A percentile compares a stretch with the other conserved stretches of the same genome.
Evolutionary conservation across 2,797 vertebrate species (phyloP).

Genomic region (Oreochromis mossambicus): DNA sequence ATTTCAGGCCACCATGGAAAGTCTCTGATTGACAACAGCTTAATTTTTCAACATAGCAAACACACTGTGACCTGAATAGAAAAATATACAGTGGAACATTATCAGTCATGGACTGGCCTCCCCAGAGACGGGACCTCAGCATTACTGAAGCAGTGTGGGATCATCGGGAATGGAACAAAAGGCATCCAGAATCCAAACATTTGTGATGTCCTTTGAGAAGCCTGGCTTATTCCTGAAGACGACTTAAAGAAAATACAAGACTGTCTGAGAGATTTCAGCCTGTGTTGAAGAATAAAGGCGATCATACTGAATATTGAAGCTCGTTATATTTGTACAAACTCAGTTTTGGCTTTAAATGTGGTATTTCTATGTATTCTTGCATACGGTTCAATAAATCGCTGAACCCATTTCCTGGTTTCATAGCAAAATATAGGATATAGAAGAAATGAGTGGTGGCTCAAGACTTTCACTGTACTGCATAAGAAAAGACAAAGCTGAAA

Average conservation of each 20-base stretch:
- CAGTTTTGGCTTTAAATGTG: neutral
- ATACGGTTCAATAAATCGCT: fast-evolving
- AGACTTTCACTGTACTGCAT: neutral
- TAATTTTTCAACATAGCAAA: neutral
- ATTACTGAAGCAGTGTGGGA: neutral
- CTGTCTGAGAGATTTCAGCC: neutral
- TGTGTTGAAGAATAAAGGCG: neutral
- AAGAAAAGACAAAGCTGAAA: neutral
- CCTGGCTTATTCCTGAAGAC: neutral
- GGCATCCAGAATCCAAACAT: neutral
- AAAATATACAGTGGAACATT: neutral
- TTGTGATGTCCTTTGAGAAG: neutral
- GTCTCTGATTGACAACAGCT: neutral
- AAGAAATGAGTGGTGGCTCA: neutral
- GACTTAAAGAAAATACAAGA: neutral
- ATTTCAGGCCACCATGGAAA: neutral
- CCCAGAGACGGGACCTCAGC: neutral
- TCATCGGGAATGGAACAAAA: neutral
- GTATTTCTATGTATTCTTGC: neutral
- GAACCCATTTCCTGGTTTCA: neutral
- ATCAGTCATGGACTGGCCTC: neutral
- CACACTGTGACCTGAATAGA: neutral
- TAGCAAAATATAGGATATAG: neutral
- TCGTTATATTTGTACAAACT: fast-evolving
- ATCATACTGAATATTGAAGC: neutral